phyloP scores from a whole-genome alignment of 2,113 vertebrate genomes.

The Ariopsis seemanni region DNA sequence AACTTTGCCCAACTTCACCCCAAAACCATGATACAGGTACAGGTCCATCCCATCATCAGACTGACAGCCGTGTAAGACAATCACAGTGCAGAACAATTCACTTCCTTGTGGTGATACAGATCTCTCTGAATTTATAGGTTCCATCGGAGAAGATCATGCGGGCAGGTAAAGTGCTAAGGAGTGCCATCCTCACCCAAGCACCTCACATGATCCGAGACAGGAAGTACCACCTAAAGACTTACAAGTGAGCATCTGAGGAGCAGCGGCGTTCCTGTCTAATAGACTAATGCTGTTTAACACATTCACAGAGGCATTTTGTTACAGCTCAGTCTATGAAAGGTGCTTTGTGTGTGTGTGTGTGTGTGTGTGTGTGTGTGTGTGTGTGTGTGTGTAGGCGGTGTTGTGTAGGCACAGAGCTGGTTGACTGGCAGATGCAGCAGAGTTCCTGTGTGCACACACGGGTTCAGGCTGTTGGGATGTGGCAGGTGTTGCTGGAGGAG shows the following conservation, averaged over 20 bases:
- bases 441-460: constrained; percentile 89
- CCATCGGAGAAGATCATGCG: constrained; percentile 92
- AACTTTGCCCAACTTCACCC: constrained; percentile 80
- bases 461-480: constrained; percentile 94
- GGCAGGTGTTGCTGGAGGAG: constrained; percentile 95
- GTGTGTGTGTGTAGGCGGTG: constrained; percentile 78
- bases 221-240: constrained; percentile 95
- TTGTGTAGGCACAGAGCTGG: constrained; percentile 93
- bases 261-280: not conserved
- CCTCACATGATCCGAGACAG: constrained; percentile 98
- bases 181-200: constrained; percentile 84
- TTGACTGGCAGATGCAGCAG: constrained; percentile 96
- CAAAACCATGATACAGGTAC: constrained; percentile 89
- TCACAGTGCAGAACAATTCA: not conserved
- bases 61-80: constrained; percentile 12
- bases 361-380: constrained; percentile 40
- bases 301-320: not conserved
- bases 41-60: constrained; percentile 57
- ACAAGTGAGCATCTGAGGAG: constrained; percentile 75
- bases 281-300: not conserved
- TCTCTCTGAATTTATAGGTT: constrained; percentile 71
- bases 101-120: not conserved
- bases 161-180: constrained; percentile 88
- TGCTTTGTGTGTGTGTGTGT: constrained; percentile 37
- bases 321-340: constrained; percentile 11